Evolutionary conservation across 2,113 vertebrate species (phyloP), one percentile per base, ranked within the genome.

Genomic region (Choloepus hoffmanni): DNA sequence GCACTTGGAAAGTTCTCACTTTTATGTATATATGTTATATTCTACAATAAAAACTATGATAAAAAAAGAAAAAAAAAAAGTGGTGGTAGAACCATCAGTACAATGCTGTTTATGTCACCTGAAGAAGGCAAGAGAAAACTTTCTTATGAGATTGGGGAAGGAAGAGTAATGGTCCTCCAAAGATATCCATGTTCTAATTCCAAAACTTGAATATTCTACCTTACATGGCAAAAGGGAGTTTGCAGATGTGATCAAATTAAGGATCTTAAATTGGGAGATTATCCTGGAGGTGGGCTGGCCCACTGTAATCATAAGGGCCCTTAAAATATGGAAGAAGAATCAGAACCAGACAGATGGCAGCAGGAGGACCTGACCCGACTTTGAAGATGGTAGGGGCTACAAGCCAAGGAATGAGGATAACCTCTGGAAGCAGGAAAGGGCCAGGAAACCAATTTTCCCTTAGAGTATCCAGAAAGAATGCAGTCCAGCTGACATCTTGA

Each of bases 81-180:
- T 3, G 28, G 36, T 36, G 36, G 36, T 36, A 82, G 10, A 43
- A 0, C 79, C 55, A 81, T 45, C 15, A 82, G 43, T 18, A n/a
- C 24, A 60, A 14, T 5, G 7, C 68, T 90, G 7, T 77, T 73
- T 83, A 77, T n/a, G 50, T 40, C 24, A 43, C 33, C 79, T 95
- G 15, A 11, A 85, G 85, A 50, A 43, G 11, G 3, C 36, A 23
- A n/a, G 70, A 87, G 95, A 97, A 73, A 62, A 78, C 79, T 92
- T 76, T 73, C 5, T 13, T 36, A 72, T n/a, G 24, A 84, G 62
- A 36, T 1, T 77, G 58, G 1, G 3, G 19, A 33, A 40, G 60
- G 33, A 70, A 36, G 82, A 82, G 84, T 8, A 78, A 76, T 30
- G 23, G 14, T 6, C 19, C 24, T 40, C 10, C 28, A 40, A 70